Base-by-base conservation (phyloP, 2,113 vertebrate species). In the Tringa solitaria region DNA sequence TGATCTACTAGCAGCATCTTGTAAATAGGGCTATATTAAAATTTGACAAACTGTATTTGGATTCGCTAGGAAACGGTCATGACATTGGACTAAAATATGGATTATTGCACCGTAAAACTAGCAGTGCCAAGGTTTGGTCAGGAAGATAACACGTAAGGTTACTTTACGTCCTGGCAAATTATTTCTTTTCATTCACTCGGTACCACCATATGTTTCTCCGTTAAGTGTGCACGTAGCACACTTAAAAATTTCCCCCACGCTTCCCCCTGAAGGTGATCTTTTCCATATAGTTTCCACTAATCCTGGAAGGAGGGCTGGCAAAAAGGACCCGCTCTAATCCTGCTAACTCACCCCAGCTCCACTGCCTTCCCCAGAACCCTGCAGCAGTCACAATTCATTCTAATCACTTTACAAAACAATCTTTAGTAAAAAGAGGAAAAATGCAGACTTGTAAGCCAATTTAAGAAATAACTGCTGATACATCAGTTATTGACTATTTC, bases 401-500 rank as follows among this genome's bases (percentile, higher is more conserved):
- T 98, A 98, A 98, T 98, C 98, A 98, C 97, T 98, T 98, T 98
- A 98, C 98, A 98, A 98, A 98, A 98, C 98, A 98, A 98, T 98
- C 98, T 98, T 98, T 98, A 97, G 98, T 98, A 97, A 98, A 98
- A 98, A 97, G 86, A 97, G 94, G 96, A 96, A 95, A 98, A 98
- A 99, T 97, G 98, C 98, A 98, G 99, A 98, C 99, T 98, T 98
- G 98, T 98, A 98, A 99, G 99, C 98, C 99, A 99, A 99, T 99
- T 99, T 99, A 98, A 99, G 98, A 99, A 99, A 99, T 99, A 99
- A 99, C 98, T 99, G 99, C 99, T 99, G 99, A 99, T 99, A 99
- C 98, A 99, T 99, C 99, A 99, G 98, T 98, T 99, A 99, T 98
- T 98, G 99, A 99, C 99, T 99, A 98, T 98, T 98, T 98, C 97